phyloP scores from a whole-genome alignment of 2,797 vertebrate genomes.

The Schizopygopsis pylzovi region DNA sequence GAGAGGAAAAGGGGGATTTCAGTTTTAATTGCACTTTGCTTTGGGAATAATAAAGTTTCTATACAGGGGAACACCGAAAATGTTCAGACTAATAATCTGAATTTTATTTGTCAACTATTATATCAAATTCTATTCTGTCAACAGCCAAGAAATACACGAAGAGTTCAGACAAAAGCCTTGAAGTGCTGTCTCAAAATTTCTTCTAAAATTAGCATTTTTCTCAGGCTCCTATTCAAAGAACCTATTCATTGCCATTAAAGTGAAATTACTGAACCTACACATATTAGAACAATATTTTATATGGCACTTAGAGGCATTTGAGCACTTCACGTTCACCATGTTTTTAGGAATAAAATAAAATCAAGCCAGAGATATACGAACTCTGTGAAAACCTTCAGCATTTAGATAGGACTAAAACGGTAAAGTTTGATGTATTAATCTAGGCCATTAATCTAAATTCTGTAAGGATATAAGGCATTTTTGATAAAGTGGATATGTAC shows the following conservation, averaged over 20 bases:
- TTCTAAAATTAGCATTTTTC: background rate
- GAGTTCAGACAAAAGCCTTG: background rate
- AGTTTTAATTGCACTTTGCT: background rate
- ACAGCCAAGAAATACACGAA: background rate
- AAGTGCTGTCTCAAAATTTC: background rate
- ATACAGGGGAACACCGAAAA: background rate
- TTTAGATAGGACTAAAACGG: background rate
- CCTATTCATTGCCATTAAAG: background rate
- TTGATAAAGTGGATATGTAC: too few species aligned
- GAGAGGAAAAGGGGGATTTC: background rate
- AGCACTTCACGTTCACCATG: background rate
- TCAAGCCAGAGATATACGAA: background rate
- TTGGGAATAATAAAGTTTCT: background rate
- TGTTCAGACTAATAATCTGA: background rate
- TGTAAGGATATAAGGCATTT: too few species aligned
- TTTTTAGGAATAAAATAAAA: background rate
- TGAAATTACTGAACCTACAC: background rate
- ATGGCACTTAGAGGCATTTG: background rate
- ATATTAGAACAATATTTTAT: background rate
- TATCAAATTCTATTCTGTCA: too few species aligned
- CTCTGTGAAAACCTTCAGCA: background rate
- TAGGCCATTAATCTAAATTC: background rate
- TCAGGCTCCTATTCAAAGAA: background rate
- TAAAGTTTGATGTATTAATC: background rate
- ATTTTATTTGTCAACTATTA: too few species aligned